A percentile compares a stretch with the other conserved stretches of the same genome.
Conservation (phyloP, 2,888 invertebrate species). For the Diadegma fenestrale region DNA sequence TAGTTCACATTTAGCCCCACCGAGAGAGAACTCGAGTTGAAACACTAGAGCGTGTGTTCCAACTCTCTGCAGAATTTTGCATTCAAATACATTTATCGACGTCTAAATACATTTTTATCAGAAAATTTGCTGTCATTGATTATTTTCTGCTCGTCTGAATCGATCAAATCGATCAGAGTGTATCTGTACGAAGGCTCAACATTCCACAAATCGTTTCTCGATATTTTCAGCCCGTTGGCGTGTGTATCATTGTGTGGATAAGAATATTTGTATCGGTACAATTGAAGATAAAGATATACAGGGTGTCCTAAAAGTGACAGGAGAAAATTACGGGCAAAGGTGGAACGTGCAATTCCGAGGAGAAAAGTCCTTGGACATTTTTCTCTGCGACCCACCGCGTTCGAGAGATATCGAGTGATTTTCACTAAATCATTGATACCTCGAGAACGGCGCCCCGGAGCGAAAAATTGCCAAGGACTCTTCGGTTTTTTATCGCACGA, state of each 20-base stretch:
- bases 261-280: not conserved
- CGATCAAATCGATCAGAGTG: not conserved
- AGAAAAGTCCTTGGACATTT: not conserved
- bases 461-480: not conserved
- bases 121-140: no score
- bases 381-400: not conserved
- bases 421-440: not conserved
- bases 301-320: not conserved
- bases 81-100: not conserved
- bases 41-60: not conserved
- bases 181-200: not conserved
- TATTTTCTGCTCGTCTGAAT: not conserved
- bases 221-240: slow-evolving; percentile 12
- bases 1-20: slow-evolving; percentile 65
- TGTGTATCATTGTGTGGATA: slow-evolving; percentile 10
- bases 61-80: not conserved
- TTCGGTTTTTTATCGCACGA: not conserved
- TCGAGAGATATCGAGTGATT: not conserved
- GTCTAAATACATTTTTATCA: not conserved
- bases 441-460: not conserved
- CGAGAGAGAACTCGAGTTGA: slow-evolving; percentile 40
- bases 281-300: not conserved
- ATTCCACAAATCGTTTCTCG: slow-evolving; percentile 31
- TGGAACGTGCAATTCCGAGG: not conserved
- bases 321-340: not conserved